Conservation (phyloP, 2,113 vertebrate species). For the Mesembrinibis cayennensis region DNA sequence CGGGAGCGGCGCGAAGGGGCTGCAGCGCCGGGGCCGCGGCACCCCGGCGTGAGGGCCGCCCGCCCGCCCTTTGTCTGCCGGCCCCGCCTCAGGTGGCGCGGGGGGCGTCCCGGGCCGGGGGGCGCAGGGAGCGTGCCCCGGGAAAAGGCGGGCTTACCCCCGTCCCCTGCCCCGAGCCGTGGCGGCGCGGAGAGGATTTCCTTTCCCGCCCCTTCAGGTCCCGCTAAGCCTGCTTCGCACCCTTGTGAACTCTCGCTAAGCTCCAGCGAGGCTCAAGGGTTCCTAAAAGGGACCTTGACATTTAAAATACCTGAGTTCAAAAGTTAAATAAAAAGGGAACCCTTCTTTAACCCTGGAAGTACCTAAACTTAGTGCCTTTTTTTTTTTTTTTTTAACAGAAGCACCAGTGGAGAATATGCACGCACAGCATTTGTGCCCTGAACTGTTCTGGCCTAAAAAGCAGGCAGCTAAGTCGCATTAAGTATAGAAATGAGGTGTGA, state of each 20-base stretch:
- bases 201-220: neutral
- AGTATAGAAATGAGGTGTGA: neutral
- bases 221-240: neutral
- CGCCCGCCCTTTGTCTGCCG: neutral
- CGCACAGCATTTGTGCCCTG: rapidly evolving
- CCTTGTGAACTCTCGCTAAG: neutral
- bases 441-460: neutral
- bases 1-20: neutral
- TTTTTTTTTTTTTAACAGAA: neutral
- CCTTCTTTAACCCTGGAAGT: neutral
- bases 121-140: rapidly evolving
- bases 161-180: no score
- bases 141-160: rapidly evolving
- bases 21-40: no score
- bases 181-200: no score
- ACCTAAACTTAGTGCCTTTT: neutral
- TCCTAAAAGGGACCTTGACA: neutral
- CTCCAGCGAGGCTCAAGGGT: neutral
- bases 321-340: neutral
- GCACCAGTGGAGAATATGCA: rapidly evolving
- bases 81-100: neutral
- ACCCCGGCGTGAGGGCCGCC: neutral
- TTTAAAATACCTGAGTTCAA: neutral
- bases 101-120: neutral
- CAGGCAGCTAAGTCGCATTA: neutral